Conservation (phyloP, 2,797 vertebrate genomes). For the Falco columbarius region DNA sequence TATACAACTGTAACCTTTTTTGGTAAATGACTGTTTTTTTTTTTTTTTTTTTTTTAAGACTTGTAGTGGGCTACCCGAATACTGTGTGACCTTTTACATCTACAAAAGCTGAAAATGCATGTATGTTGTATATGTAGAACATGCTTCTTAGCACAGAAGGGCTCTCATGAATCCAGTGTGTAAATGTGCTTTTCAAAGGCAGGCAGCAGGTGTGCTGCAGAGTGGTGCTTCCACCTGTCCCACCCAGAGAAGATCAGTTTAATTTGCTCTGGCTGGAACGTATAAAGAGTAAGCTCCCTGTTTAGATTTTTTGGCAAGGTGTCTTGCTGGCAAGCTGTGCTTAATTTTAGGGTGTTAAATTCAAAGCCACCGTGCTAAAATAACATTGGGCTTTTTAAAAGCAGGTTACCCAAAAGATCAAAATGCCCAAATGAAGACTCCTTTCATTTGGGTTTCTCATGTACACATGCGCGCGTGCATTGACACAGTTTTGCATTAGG, state of each 20-base stretch:
- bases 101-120: background rate
- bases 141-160: background rate
- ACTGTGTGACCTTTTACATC: background rate
- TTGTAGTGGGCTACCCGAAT: background rate
- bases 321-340: background rate
- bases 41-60: too few relatives aligned
- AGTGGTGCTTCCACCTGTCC: background rate
- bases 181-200: background rate
- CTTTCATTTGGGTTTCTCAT: background rate
- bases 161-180: background rate
- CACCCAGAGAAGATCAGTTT: background rate
- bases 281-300: background rate
- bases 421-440: background rate
- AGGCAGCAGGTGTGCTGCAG: background rate
- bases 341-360: background rate
- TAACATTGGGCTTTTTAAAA: background rate
- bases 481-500: background rate
- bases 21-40: background rate
- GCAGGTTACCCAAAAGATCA: background rate
- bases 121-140: background rate
- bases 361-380: background rate
- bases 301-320: background rate
- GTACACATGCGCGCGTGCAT: too few relatives aligned
- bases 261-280: background rate
- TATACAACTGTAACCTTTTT: background rate